phyloP scores from a whole-genome alignment of 2,888 invertebrate species.

The Parnassius orleans region DNA sequence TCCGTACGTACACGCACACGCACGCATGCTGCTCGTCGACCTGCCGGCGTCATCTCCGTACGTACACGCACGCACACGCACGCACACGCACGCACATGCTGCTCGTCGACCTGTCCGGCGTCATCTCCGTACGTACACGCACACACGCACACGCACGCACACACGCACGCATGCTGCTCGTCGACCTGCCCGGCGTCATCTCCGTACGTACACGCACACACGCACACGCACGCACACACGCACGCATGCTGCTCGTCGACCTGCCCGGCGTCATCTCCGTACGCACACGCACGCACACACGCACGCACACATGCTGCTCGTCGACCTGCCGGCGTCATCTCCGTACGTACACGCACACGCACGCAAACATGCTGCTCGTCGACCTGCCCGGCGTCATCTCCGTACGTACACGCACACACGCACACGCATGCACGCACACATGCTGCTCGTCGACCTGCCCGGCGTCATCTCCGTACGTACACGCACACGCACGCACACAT shows the following conservation, averaged over 20 bases:
- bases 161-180: constrained; percentile 74
- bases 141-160: neutral
- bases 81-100: constrained; percentile 45
- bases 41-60: constrained; percentile 95
- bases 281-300: constrained; percentile 55
- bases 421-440: too few relatives aligned
- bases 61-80: constrained; percentile 47
- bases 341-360: neutral
- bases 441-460: too few relatives aligned
- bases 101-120: constrained; percentile 91
- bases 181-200: too few relatives aligned
- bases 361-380: too few relatives aligned
- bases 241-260: constrained; percentile 98
- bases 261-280: constrained; percentile 98
- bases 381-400: too few relatives aligned
- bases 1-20: constrained; percentile 85
- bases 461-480: too few relatives aligned
- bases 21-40: too few relatives aligned
- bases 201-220: neutral
- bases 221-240: constrained; percentile 83
- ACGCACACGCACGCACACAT: too few relatives aligned
- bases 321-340: too few relatives aligned
- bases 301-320: neutral
- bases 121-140: constrained; percentile 89
- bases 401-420: too few relatives aligned